A percentile compares a stretch with the other conserved stretches of the same genome.
Conservation (phyloP, 2,113 vertebrate species). For the Serranochromis macrocephalus region DNA sequence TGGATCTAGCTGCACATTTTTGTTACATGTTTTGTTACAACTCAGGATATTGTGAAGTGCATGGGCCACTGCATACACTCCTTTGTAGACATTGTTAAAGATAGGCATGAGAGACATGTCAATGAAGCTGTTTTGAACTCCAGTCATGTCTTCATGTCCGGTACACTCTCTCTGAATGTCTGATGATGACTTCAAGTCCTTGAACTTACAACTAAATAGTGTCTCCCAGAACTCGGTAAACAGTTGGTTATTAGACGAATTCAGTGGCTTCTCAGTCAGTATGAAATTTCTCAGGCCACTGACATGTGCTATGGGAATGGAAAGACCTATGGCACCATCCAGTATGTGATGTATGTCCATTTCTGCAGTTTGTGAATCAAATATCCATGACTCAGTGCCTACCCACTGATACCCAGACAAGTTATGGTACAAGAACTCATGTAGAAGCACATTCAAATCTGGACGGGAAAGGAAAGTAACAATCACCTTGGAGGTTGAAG, state of each 20-base stretch:
- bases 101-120: background rate
- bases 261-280: constrained; percentile 44
- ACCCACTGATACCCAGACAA: constrained; percentile 66
- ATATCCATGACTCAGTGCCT: constrained; percentile 31
- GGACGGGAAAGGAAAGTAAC: constrained; percentile 48
- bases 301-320: constrained; percentile 30
- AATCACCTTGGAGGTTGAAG: constrained; percentile 58
- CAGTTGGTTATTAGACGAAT: constrained; percentile 33
- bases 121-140: background rate
- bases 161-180: background rate
- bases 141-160: rapidly evolving
- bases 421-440: constrained; percentile 46
- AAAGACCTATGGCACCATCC: constrained; percentile 64
- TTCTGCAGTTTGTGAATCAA: constrained; percentile 43
- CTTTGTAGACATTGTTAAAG: background rate
- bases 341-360: constrained; percentile 46
- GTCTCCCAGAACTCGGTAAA: constrained; percentile 64
- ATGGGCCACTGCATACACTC: constrained; percentile 66
- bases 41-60: constrained; percentile 18
- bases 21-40: constrained; percentile 47
- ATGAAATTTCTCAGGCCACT: constrained; percentile 16
- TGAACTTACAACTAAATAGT: constrained; percentile 13
- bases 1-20: constrained; percentile 23
- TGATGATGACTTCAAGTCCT: background rate
- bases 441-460: constrained; percentile 56